phyloP scores from a whole-genome alignment of 2,113 vertebrate genomes.

The Rhipidura dahli region DNA sequence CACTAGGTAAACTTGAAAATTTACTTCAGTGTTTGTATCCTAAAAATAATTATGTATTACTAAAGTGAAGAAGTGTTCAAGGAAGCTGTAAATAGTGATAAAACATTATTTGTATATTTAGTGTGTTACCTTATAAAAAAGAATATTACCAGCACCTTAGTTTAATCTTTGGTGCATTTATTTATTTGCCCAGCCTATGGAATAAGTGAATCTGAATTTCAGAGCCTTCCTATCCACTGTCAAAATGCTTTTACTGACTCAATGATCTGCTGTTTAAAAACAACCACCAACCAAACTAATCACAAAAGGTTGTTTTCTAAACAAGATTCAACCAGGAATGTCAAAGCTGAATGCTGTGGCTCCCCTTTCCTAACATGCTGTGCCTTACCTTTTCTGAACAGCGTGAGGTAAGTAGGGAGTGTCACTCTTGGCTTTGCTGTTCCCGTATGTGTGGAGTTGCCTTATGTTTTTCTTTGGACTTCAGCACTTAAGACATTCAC shows the following conservation, averaged over 20 bases:
- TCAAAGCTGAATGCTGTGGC: not conserved
- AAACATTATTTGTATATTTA: conserved; percentile 40
- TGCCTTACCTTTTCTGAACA: not conserved
- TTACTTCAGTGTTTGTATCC: not conserved
- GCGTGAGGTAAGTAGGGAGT: not conserved
- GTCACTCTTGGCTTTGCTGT: not conserved
- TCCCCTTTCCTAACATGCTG: not conserved
- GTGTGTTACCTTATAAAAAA: not conserved
- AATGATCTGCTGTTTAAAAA: not conserved
- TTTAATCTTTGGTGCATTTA: conserved; percentile 11
- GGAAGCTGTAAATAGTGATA: conserved; percentile 53
- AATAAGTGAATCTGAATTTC: not conserved
- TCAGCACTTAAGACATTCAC: not conserved
- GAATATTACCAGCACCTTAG: conserved; percentile 7
- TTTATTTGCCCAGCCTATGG: conserved; percentile 27
- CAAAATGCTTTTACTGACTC: not conserved
- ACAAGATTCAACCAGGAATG: not conserved
- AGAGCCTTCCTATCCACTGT: not conserved
- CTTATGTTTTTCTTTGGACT: not conserved
- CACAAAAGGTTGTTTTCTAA: not conserved
- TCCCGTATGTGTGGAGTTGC: not conserved
- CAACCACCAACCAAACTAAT: not conserved
- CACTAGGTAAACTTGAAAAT: not conserved
- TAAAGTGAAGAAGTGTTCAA: conserved; percentile 4
- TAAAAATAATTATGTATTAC: conserved; percentile 7